Conservation (phyloP, 1,140 invertebrate genomes). For the Drosophila pandora region DNA sequence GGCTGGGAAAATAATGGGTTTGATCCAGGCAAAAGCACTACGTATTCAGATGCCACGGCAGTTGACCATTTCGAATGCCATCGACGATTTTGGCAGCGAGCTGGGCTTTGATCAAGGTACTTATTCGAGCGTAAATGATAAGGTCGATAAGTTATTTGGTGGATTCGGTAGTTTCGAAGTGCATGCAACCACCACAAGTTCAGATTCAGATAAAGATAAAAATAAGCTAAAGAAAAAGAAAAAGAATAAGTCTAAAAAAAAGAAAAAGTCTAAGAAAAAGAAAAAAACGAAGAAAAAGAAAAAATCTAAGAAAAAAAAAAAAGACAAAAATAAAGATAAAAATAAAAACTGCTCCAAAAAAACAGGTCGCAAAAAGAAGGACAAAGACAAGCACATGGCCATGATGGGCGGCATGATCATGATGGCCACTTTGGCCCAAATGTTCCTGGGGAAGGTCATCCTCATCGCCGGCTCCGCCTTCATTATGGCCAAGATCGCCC, state of each 20-base stretch:
- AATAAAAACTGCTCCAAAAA: slow-evolving; percentile 72
- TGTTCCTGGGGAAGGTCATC: slow-evolving; percentile 88
- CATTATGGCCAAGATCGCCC: slow-evolving; percentile 88
- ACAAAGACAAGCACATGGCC: slow-evolving; percentile 84
- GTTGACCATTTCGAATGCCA: slow-evolving; percentile 66
- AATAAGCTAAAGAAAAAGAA: slow-evolving; percentile 36
- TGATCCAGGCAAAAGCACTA: slow-evolving; percentile 63
- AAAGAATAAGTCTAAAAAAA: slow-evolving; percentile 19
- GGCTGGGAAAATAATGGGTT: slow-evolving; percentile 51
- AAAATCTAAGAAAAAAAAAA: slow-evolving; percentile 46
- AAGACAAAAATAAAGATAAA: slow-evolving; percentile 66
- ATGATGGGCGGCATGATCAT: slow-evolving; percentile 88
- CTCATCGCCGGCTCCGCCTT: slow-evolving; percentile 88
- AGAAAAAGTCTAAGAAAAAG: slow-evolving; percentile 44
- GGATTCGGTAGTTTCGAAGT: slow-evolving; percentile 63
- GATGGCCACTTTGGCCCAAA: slow-evolving; percentile 87
- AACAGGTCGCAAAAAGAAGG: slow-evolving; percentile 83
- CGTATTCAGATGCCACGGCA: slow-evolving; percentile 57
- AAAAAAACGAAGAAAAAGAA: slow-evolving; percentile 49
- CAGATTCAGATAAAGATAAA: slow-evolving; percentile 33
- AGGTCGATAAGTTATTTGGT: slow-evolving; percentile 66
- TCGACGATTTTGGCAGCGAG: slow-evolving; percentile 64
- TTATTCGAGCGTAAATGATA: slow-evolving; percentile 76
- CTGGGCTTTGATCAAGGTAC: slow-evolving; percentile 76
- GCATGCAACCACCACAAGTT: slow-evolving; percentile 36